Percentiles rank a stretch among this genome's conserved stretches.
These are phyloP conservation scores for Eustalomyia histrio DNA, from an alignment of 2,888 invertebrate species.

Conservation along the genomic window DNA sequence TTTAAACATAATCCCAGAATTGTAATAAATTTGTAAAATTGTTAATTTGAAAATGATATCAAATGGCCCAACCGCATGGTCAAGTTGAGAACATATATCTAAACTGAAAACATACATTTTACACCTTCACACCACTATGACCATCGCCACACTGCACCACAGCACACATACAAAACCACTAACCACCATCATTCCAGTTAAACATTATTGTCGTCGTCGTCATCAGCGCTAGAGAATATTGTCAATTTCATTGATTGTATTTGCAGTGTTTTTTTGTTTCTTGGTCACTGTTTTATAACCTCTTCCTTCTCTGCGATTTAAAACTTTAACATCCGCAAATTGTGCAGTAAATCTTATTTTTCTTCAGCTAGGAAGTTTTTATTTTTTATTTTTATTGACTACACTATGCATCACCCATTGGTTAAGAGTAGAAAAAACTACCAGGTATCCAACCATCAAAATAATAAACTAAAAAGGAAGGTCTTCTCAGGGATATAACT, in stretches of 20 bases:
- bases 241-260: constrained; percentile 56
- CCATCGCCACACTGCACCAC: too few relatives aligned
- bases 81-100: constrained; percentile 52
- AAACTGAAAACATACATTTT: constrained; percentile 54
- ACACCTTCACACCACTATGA: constrained; percentile 56
- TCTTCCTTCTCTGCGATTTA: constrained; percentile 59
- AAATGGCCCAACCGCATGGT: constrained; percentile 46
- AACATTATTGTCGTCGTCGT: constrained; percentile 27
- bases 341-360: constrained; percentile 64
- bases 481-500: too few relatives aligned
- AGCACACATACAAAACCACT: constrained; percentile 8
- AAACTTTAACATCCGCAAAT: constrained; percentile 63
- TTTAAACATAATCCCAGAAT: constrained; percentile 52
- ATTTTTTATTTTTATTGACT: constrained; percentile 60
- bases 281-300: constrained; percentile 55
- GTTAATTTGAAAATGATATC: constrained; percentile 68
- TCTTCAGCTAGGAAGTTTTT: constrained; percentile 29
- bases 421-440: too few relatives aligned
- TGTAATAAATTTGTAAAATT: constrained; percentile 67
- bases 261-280: constrained; percentile 34
- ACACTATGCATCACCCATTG: constrained; percentile 45
- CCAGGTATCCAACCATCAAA: constrained; percentile 4
- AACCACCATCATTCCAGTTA: constrained; percentile 17
- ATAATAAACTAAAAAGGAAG: background rate
- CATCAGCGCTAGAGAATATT: constrained; percentile 39